phyloP scores from a whole-genome alignment of 2,888 invertebrate species.

The Pediacus dermestoides region DNA sequence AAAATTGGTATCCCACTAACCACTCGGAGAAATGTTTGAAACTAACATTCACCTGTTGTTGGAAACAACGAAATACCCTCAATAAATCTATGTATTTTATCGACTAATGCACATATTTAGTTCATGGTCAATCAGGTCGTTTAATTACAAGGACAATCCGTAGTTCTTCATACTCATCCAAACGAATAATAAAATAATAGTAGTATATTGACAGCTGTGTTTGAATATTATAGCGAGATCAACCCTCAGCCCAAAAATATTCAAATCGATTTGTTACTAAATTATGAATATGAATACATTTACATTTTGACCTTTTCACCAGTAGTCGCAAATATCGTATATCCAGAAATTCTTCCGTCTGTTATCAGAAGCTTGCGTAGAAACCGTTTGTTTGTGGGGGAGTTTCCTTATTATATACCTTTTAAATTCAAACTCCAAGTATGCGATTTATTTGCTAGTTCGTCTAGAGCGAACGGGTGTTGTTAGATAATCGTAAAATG shows the following conservation, averaged over 20 bases:
- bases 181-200: too few relatives aligned
- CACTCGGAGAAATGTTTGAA: too few relatives aligned
- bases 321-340: too few relatives aligned
- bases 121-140: constrained; percentile 3
- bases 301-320: too few relatives aligned
- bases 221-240: too few relatives aligned
- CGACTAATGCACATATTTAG: constrained; percentile 4
- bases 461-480: not conserved
- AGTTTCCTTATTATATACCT: not conserved
- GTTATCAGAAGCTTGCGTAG: constrained; percentile 3
- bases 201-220: too few relatives aligned
- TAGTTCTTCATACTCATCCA: too few relatives aligned
- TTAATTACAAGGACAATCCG: constrained; percentile 3
- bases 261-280: too few relatives aligned
- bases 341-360: too few relatives aligned
- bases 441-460: not conserved
- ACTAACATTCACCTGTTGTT: constrained; percentile 4
- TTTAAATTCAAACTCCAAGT: not conserved
- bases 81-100: constrained; percentile 6
- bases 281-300: too few relatives aligned
- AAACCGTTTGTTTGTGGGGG: not conserved
- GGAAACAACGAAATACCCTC: not conserved
- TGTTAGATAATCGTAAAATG: not conserved
- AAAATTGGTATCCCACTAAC: too few relatives aligned
- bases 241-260: too few relatives aligned